phyloP scores from a whole-genome alignment of 2,888 invertebrate genomes.

The Ophonus ardosiacus region DNA sequence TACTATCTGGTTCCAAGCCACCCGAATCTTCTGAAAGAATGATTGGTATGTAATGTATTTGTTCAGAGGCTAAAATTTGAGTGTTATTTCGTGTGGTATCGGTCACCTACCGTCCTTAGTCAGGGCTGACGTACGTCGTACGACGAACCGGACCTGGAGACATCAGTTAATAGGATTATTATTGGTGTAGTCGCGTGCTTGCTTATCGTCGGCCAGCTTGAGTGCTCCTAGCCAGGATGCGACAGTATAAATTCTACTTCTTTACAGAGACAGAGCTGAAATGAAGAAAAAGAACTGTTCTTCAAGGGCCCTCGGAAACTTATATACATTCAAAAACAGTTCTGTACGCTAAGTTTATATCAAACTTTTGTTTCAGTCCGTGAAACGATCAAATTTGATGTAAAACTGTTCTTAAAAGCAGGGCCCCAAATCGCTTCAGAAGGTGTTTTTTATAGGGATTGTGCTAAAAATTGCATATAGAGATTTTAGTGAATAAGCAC shows the following conservation, averaged over 20 bases:
- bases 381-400: too few relatives aligned
- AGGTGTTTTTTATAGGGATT: too few relatives aligned
- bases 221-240: constrained; percentile 47
- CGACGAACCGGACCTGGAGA: constrained; percentile 37
- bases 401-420: too few relatives aligned
- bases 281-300: too few relatives aligned
- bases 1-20: too few relatives aligned
- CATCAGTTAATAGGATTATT: constrained; percentile 63
- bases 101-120: constrained; percentile 1
- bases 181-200: constrained; percentile 62
- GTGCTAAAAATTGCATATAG: too few relatives aligned
- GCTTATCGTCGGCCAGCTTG: constrained; percentile 51
- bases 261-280: too few relatives aligned
- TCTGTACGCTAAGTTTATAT: background rate
- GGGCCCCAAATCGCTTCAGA: too few relatives aligned
- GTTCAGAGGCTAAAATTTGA: background rate
- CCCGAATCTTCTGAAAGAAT: background rate
- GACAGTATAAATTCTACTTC: background rate
- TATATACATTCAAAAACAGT: too few relatives aligned
- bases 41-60: background rate
- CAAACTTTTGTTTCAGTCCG: background rate
- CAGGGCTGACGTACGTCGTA: background rate
- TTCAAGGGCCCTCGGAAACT: too few relatives aligned
- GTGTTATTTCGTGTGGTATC: background rate
- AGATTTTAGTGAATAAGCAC: too few relatives aligned